Conservation (phyloP, 1,140 invertebrate genomes). For the Armadillidium nasatum region DNA sequence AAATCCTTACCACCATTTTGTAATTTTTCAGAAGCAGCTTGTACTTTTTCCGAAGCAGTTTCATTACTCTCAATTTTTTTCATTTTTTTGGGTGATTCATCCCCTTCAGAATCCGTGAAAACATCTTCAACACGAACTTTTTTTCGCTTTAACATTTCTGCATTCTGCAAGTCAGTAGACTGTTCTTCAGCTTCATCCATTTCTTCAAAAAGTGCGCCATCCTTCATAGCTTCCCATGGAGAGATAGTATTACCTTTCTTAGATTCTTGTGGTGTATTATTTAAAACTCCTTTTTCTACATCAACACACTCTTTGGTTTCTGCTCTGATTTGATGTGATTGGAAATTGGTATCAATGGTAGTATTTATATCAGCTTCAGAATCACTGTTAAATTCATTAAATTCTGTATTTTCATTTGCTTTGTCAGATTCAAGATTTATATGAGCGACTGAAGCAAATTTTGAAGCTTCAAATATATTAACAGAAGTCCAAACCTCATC, state of each 20-base stretch:
- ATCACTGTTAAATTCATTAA: not conserved
- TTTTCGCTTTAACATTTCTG: not conserved
- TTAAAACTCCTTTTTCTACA: not conserved
- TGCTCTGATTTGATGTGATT: not conserved
- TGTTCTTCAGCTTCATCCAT: not conserved
- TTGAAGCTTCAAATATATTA: not conserved
- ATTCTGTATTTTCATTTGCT: not conserved
- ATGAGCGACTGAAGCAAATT: not conserved
- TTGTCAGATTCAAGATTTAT: not conserved
- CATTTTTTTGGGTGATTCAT: not conserved
- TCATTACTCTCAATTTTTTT: not conserved
- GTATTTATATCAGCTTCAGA: not conserved
- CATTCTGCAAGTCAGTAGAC: not conserved
- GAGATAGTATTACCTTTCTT: not conserved
- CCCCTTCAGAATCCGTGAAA: not conserved
- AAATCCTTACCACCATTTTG: no score
- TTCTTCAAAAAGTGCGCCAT: not conserved
- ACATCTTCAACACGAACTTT: constrained; percentile 5
- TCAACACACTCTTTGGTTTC: not conserved
- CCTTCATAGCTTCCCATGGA: not conserved
- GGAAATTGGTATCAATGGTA: not conserved
- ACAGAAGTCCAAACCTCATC: not conserved
- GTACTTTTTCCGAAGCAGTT: no score
- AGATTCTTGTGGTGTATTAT: not conserved
- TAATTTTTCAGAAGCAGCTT: no score